Base-by-base conservation (phyloP, 1,140 invertebrate species). In the Andricus grossulariae region DNA sequence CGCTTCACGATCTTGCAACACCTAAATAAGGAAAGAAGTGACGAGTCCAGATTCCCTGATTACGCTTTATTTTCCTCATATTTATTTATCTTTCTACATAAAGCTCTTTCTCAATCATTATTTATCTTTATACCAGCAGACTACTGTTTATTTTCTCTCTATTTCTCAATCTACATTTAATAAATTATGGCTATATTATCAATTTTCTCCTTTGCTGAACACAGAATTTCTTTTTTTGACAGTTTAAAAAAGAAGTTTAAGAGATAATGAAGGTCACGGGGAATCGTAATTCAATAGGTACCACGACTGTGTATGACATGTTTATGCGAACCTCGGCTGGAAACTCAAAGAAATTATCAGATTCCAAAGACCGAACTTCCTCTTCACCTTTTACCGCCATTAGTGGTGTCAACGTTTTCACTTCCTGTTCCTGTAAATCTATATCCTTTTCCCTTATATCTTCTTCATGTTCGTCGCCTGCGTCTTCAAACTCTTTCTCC, bases 271-370 rank as follows among this genome's bases (percentile, higher is more conserved):
- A 85, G 76, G 83, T 83, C 79, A 77, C 78, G 77, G 84, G 74
- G 74, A 79, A 81, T 74, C 77, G 83, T 73, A 81, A 83, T 81
- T 82, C 79, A 57, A 77, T 55, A 50, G 79, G 77, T 50, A 82
- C 70, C 73, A 82, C 54, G 72, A 85, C 71, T 52, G 75, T 74
- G 75, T 76, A 84, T 76, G 84, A 85, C 82, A 85, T 78, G 83
- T 85, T 83, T 84, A 82, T 80, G 82, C 82, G 74, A 83, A 86
- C 86, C 85, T 84, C 85, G 60, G 50, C 50, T 55, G 82, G 78
- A 79, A 86, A 80, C 71, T 86, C 82, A 71, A 66, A 71, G 52
- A 83, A 72, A 79, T 82, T 80, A 81, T 83, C 80, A 21, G 75
- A 71, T 55, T 77, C 71, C 19, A 50, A 19, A 11, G 51, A 60